phyloP scores from a whole-genome alignment of 2,113 vertebrate genomes.

The Alaudala cheleensis region DNA sequence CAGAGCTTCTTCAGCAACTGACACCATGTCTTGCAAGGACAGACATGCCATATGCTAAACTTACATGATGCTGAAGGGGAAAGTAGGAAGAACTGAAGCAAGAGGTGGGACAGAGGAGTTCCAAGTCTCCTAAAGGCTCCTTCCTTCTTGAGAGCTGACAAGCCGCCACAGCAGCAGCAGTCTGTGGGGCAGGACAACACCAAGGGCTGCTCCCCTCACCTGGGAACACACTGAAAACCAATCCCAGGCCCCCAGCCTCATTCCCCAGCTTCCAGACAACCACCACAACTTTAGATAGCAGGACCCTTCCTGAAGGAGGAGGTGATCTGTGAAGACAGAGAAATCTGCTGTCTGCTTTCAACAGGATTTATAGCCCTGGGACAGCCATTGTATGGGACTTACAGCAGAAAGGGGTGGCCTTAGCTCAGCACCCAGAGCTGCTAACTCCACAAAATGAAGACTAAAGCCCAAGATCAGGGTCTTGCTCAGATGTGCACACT shows the following conservation, averaged over 20 bases:
- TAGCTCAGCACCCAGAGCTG: background rate
- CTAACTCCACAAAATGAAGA: background rate
- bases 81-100: rapidly evolving
- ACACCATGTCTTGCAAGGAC: background rate
- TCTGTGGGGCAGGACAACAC: background rate
- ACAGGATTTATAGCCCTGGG: background rate
- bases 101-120: background rate
- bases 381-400: background rate
- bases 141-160: background rate
- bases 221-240: background rate
- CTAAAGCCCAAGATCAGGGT: background rate
- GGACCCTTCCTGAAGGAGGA: background rate
- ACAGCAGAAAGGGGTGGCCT: background rate
- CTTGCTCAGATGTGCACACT: background rate
- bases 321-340: background rate
- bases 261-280: background rate
- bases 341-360: background rate
- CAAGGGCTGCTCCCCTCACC: background rate
- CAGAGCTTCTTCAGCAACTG: background rate
- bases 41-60: background rate
- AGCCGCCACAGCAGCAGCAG: background rate
- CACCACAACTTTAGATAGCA: background rate
- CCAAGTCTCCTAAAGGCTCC: background rate
- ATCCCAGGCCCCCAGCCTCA: background rate
- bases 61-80: background rate